These are phyloP conservation scores for Pseudolaguvia tuberculata DNA, from an alignment of 2,113 vertebrate genomes.

Conservation along the genomic window DNA sequence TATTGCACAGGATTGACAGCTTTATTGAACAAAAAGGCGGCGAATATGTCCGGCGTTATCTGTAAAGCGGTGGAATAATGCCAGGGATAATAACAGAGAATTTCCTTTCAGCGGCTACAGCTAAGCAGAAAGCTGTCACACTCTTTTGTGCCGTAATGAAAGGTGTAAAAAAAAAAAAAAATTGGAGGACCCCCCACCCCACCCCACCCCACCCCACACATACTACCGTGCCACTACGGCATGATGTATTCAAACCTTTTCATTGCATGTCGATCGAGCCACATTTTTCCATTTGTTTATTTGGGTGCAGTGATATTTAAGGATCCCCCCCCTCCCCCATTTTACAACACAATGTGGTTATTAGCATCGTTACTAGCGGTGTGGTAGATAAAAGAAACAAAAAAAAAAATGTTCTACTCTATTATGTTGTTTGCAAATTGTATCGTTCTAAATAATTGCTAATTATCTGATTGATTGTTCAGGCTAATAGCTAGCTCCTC, in stretches of 20 bases:
- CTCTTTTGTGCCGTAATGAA: slow-evolving; percentile 48
- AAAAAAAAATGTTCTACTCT: background rate
- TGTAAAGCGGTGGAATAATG: slow-evolving; percentile 49
- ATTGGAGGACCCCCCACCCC: slow-evolving; percentile 31
- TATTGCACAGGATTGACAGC: slow-evolving; percentile 48
- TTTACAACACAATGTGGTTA: no score
- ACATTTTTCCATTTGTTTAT: slow-evolving; percentile 2
- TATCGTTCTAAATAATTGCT: no score
- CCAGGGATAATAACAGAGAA: slow-evolving; percentile 48
- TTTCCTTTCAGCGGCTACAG: slow-evolving; percentile 47
- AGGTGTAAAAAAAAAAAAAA: slow-evolving; percentile 55
- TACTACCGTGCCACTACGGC: background rate
- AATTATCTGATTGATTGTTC: no score
- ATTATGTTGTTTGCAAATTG: no score
- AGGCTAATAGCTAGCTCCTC: no score
- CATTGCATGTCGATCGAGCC: background rate
- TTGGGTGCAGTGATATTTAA: background rate
- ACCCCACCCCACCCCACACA: no score
- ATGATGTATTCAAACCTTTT: slow-evolving; percentile 7
- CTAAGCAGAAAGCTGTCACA: slow-evolving; percentile 44
- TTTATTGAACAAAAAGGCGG: slow-evolving; percentile 46
- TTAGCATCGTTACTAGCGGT: background rate
- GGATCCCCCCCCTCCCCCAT: no score
- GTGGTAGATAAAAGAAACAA: background rate
- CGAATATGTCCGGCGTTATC: slow-evolving; percentile 50